phyloP scores from a whole-genome alignment of 2,888 invertebrate species.

The Brenthis daphne region DNA sequence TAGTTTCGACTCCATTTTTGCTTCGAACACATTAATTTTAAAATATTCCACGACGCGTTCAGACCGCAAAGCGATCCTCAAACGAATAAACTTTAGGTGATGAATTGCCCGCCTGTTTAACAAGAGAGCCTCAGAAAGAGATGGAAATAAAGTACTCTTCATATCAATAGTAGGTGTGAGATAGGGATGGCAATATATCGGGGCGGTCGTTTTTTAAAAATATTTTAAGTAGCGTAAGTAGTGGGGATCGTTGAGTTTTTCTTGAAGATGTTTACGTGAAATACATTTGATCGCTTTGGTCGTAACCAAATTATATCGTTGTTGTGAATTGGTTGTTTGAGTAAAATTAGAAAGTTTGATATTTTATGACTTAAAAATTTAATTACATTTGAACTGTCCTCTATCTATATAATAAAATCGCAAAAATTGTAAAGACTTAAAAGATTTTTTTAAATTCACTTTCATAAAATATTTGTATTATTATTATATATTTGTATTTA shows the following conservation, averaged over 20 bases:
- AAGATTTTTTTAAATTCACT: too few relatives aligned
- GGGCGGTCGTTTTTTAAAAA: constrained; percentile 76
- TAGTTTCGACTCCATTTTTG: constrained; percentile 73
- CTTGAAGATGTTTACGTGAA: constrained; percentile 81
- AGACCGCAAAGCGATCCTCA: constrained; percentile 75
- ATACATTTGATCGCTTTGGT: constrained; percentile 76
- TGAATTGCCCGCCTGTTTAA: constrained; percentile 77
- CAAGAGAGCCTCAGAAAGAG: constrained; percentile 71
- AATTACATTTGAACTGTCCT: too few relatives aligned
- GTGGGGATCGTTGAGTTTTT: constrained; percentile 81
- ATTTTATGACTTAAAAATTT: too few relatives aligned
- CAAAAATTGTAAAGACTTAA: too few relatives aligned
- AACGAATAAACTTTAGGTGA: constrained; percentile 80
- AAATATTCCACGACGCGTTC: constrained; percentile 58
- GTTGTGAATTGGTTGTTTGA: constrained; percentile 52
- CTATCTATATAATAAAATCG: too few relatives aligned
- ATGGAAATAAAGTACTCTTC: constrained; percentile 46
- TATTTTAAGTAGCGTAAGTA: constrained; percentile 77
- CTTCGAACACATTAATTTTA: constrained; percentile 53
- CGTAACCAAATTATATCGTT: constrained; percentile 54
- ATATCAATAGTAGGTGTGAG: constrained; percentile 36
- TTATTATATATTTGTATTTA: too few relatives aligned
- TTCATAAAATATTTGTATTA: too few relatives aligned
- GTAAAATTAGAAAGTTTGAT: not conserved
- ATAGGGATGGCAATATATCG: constrained; percentile 56